A percentile compares a stretch with the other conserved stretches of the same genome.
phyloP scores from a whole-genome alignment of 2,797 vertebrate genomes.

The Lepus townsendii region DNA sequence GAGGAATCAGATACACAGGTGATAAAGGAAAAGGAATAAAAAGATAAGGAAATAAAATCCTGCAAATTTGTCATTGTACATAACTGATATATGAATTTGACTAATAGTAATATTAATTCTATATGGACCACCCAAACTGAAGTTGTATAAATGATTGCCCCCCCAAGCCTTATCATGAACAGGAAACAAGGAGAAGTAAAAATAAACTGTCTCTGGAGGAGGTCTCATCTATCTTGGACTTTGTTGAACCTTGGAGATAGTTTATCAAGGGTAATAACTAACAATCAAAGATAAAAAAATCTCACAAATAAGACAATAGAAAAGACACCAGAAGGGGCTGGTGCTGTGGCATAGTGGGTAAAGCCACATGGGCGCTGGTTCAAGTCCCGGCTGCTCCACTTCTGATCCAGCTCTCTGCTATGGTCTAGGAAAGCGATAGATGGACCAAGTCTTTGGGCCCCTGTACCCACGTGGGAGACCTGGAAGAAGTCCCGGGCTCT shows the following conservation, averaged over 20 bases:
- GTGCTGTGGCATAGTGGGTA: no score
- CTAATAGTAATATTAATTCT: not conserved
- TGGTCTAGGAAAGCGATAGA: no score
- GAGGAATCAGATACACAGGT: not conserved
- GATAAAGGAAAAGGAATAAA: not conserved
- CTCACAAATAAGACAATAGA: not conserved
- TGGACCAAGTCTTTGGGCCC: no score
- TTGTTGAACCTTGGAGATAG: not conserved
- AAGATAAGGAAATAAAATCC: not conserved
- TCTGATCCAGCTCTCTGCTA: no score
- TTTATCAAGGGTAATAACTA: not conserved
- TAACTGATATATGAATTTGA: not conserved
- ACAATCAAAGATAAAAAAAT: not conserved
- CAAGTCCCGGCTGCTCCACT: no score
- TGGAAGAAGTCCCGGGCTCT: no score
- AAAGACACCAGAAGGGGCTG: not conserved
- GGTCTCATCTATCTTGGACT: not conserved
- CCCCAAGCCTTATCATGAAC: not conserved
- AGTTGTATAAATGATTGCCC: not conserved
- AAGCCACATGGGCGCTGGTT: no score
- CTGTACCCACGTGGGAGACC: no score
- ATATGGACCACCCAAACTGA: not conserved
- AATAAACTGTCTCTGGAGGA: not conserved
- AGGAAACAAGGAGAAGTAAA: not conserved
- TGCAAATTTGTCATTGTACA: not conserved